phyloP scores from a whole-genome alignment of 2,797 vertebrate genomes.

The Ctenochaetus hawaiiensis region DNA sequence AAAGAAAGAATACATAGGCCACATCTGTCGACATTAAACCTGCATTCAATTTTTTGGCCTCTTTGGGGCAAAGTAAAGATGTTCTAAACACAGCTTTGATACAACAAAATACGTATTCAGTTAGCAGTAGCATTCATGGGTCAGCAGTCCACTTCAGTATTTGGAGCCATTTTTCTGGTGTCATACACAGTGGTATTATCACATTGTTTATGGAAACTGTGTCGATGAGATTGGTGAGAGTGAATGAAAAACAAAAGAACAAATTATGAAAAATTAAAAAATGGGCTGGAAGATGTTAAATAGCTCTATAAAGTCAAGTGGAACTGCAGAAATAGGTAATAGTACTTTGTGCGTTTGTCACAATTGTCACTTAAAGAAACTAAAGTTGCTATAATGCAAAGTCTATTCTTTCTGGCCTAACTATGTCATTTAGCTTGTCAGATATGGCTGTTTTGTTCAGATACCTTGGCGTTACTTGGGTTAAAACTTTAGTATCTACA shows the following conservation, averaged over 20 bases:
- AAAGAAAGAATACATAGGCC: not conserved
- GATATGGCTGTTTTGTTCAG: too few species aligned
- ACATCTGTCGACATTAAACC: not conserved
- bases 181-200: not conserved
- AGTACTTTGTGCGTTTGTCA: too few species aligned
- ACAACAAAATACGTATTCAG: too few species aligned
- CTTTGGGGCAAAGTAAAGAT: not conserved
- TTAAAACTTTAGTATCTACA: too few species aligned
- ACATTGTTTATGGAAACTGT: not conserved
- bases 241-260: too few species aligned
- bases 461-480: too few species aligned
- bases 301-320: too few species aligned
- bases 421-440: not conserved
- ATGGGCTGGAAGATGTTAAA: not conserved
- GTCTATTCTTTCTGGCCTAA: constrained; percentile 31
- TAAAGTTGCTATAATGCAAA: not conserved
- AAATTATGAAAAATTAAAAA: too few species aligned
- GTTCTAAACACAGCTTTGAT: not conserved
- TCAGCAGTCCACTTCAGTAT: too few species aligned
- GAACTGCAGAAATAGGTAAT: not conserved
- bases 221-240: not conserved
- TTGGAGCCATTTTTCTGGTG: too few species aligned
- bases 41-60: not conserved
- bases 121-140: too few species aligned
- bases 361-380: too few species aligned